Percentiles rank a stretch among this genome's conserved stretches.
phyloP scores from a whole-genome alignment of 1,140 invertebrate genomes.

The Kradibia gibbosae region DNA sequence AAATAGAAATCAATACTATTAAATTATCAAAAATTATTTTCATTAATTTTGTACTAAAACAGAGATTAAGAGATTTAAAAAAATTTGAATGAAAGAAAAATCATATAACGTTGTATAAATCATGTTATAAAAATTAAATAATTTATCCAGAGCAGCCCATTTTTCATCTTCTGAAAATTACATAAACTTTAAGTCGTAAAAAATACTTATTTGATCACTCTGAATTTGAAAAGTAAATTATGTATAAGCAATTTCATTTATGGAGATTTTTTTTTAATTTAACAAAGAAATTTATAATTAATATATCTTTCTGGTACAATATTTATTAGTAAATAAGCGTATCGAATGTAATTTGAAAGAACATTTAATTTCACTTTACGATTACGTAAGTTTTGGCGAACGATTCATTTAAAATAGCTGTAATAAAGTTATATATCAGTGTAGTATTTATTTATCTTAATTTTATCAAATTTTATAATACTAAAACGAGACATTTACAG shows the following conservation, averaged over 20 bases:
- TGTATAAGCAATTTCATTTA: neutral
- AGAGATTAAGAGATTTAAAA: no score
- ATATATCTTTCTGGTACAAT: conserved; percentile 5
- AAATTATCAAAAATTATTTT: no score
- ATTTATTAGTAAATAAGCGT: conserved; percentile 3
- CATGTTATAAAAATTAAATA: no score
- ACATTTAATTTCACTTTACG: neutral
- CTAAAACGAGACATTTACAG: neutral
- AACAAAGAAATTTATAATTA: neutral
- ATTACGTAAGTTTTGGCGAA: conserved; percentile 21
- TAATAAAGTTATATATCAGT: conserved; percentile 14
- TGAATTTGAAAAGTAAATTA: neutral
- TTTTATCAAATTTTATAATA: neutral
- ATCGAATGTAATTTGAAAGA: conserved; percentile 38
- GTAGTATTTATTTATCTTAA: neutral
- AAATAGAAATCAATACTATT: no score
- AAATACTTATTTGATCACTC: no score
- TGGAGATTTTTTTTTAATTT: conserved; percentile 1
- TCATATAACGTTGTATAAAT: no score
- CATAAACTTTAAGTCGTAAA: no score
- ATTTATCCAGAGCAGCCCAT: no score
- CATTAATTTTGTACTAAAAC: no score
- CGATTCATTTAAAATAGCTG: conserved; percentile 2
- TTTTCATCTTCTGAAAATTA: no score
- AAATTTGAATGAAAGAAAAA: no score